Conservation (phyloP, 2,888 invertebrate genomes). For the Brachyopa scutellaris region DNA sequence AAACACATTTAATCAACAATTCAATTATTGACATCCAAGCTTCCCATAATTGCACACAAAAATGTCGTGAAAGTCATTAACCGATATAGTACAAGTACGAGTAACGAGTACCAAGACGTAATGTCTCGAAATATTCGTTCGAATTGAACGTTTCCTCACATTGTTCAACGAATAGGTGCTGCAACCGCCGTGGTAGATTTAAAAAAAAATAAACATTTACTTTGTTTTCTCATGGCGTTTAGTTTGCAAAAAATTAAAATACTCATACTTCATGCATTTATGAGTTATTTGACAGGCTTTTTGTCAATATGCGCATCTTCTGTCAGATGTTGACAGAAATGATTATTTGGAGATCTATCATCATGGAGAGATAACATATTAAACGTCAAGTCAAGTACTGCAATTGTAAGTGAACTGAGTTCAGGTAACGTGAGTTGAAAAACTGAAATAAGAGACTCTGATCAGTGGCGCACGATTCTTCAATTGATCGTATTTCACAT, state of each 20-base stretch:
- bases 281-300: neutral
- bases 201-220: neutral
- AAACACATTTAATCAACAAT: too few relatives aligned
- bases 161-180: neutral
- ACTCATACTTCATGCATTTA: neutral
- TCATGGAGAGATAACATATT: neutral
- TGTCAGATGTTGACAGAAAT: neutral
- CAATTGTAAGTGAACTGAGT: neutral
- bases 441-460: slow-evolving; percentile 16
- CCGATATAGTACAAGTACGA: neutral
- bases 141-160: neutral
- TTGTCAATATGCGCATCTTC: neutral
- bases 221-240: too few relatives aligned
- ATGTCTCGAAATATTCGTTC: neutral
- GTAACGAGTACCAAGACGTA: too few relatives aligned
- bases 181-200: neutral
- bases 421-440: neutral
- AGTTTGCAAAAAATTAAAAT: neutral
- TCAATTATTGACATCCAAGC: neutral
- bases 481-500: slow-evolving; percentile 33
- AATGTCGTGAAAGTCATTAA: slow-evolving; percentile 1
- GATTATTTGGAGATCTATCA: neutral
- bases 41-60: neutral
- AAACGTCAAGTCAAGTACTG: neutral
- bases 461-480: slow-evolving; percentile 15